Conservation (phyloP, 2,797 vertebrate genomes). For the Euphonia xanthogaster region DNA sequence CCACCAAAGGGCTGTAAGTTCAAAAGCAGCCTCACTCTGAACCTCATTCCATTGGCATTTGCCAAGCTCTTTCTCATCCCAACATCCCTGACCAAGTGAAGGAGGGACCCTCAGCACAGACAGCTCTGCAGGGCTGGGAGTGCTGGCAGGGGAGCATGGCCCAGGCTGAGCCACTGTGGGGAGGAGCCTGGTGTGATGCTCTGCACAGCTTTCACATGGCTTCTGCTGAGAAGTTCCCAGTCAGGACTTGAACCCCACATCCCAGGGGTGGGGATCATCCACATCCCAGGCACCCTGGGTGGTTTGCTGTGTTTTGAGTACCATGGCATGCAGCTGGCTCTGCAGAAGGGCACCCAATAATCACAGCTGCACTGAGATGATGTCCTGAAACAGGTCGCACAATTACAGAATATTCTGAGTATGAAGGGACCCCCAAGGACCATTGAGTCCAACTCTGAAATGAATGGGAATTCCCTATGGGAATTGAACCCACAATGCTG, state of each 20-base stretch:
- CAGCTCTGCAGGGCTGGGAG: neutral
- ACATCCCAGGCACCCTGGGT: no score
- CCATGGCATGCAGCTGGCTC: neutral
- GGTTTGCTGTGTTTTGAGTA: neutral
- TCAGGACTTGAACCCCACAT: neutral
- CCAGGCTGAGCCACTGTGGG: neutral
- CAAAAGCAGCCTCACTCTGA: neutral
- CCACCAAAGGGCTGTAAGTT: accelerated
- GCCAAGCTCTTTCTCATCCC: neutral
- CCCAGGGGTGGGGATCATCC: no score
- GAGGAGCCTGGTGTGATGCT: neutral
- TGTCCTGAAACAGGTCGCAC: neutral
- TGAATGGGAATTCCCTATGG: neutral
- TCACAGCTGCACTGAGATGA: neutral
- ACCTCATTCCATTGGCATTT: neutral
- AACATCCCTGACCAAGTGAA: neutral
- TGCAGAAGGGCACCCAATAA: neutral
- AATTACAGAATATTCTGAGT: neutral
- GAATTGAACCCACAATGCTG: accelerated
- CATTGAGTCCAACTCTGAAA: neutral
- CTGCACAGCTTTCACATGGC: neutral
- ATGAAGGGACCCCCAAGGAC: neutral
- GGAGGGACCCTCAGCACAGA: neutral
- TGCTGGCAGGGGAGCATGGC: neutral
- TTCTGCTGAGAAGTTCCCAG: neutral